These are phyloP conservation scores for Octodonta nipae DNA, from an alignment of 2,888 invertebrate species.

Conservation along the genomic window DNA sequence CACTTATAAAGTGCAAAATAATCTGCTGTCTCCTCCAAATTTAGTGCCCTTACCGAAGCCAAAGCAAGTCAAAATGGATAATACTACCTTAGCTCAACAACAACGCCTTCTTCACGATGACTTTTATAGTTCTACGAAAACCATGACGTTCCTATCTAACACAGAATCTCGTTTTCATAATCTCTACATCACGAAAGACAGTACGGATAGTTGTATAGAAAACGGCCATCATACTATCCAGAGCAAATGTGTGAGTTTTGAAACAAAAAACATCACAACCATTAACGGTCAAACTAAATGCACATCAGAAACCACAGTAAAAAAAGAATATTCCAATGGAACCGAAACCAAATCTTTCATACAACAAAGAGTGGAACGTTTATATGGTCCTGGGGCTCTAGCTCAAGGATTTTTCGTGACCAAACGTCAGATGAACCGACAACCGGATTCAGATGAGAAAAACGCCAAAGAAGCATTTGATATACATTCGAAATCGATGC, in stretches of 20 bases:
- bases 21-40: constrained; percentile 34
- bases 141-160: constrained; percentile 19
- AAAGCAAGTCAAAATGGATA: constrained; percentile 19
- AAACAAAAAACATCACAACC: constrained; percentile 17
- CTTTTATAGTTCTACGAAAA: constrained; percentile 24
- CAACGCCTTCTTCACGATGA: constrained; percentile 22
- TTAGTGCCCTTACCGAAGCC: constrained; percentile 28
- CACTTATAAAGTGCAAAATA: constrained; percentile 27
- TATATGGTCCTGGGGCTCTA: constrained; percentile 77
- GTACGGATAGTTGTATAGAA: constrained; percentile 28
- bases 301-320: constrained; percentile 21
- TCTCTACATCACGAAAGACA: constrained; percentile 23
- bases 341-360: constrained; percentile 62
- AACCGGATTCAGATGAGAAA: constrained; percentile 20
- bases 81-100: constrained; percentile 14
- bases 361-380: constrained; percentile 73
- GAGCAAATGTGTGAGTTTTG: constrained; percentile 21
- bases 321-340: constrained; percentile 23
- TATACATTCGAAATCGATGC: constrained; percentile 24
- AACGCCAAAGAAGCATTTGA: constrained; percentile 9
- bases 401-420: constrained; percentile 73
- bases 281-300: constrained; percentile 20
- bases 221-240: constrained; percentile 19
- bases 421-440: constrained; percentile 40
- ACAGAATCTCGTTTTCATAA: constrained; percentile 23